Percentiles rank a stretch among this genome's conserved stretches.
Evolutionary conservation across 1,140 invertebrate genomes (phyloP).

Genomic region (Ceratina australensis): DNA sequence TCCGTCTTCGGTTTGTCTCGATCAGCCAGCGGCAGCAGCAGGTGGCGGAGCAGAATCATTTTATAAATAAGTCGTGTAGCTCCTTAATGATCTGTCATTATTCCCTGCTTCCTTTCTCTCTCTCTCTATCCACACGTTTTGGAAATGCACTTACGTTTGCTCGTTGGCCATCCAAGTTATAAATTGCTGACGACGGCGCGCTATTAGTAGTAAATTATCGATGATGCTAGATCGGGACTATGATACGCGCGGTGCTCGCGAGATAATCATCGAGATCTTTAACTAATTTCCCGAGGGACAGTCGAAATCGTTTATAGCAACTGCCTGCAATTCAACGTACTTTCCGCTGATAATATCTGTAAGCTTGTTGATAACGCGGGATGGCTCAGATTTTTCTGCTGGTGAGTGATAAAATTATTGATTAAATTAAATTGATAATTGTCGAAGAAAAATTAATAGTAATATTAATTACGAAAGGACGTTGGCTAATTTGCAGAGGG

Average conservation of each 20-base stretch:
- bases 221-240: no score
- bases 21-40: slow-evolving; percentile 10
- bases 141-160: background rate
- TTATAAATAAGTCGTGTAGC: slow-evolving; percentile 55
- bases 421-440: no score
- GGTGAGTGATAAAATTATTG: no score
- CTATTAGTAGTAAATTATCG: background rate
- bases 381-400: no score
- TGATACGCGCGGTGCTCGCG: background rate
- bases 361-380: no score
- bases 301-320: no score
- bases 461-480: no score
- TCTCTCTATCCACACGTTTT: background rate
- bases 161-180: background rate
- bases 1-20: slow-evolving; percentile 13
- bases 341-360: no score
- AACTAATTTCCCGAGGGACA: background rate
- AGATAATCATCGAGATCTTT: background rate
- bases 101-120: background rate
- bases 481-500: background rate
- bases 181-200: no score
- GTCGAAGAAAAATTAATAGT: no score
- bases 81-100: slow-evolving; percentile 42
- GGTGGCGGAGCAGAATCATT: slow-evolving; percentile 34
- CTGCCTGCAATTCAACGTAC: no score